Evolutionary conservation across 2,797 vertebrate genomes (phyloP).

Genomic region (Cryptoblepharus egeriae): DNA sequence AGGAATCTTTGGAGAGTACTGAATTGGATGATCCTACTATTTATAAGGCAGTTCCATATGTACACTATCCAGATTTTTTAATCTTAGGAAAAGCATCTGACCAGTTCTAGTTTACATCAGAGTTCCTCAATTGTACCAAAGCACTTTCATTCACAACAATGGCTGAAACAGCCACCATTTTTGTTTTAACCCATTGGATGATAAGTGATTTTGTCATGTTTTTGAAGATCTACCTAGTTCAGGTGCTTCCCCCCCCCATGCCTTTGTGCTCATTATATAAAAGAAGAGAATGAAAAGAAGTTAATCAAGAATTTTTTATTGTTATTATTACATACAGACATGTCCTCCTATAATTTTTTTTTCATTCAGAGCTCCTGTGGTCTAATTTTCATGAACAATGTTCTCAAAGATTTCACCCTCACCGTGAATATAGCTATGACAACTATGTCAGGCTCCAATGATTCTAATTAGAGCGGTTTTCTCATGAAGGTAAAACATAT

Average conservation of each 20-base stretch:
- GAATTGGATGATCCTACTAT: no score
- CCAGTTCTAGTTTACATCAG: slow-evolving; percentile 57
- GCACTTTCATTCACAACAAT: slow-evolving; percentile 49
- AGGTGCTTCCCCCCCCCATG: rapidly evolving
- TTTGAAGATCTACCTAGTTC: neutral
- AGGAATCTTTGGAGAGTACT: no score
- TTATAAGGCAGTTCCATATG: no score
- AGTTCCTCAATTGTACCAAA: slow-evolving; percentile 60
- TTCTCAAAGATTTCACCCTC: slow-evolving; percentile 72
- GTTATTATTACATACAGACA: slow-evolving; percentile 33
- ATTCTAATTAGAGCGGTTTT: slow-evolving; percentile 80
- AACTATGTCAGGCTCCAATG: slow-evolving; percentile 73
- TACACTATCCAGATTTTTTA: slow-evolving; percentile 33
- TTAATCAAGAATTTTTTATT: neutral
- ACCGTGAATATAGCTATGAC: slow-evolving; percentile 68
- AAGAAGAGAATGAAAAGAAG: neutral
- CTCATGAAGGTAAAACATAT: slow-evolving; percentile 65
- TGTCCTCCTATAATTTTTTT: slow-evolving; percentile 42
- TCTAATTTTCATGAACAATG: slow-evolving; percentile 67
- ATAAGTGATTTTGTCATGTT: neutral
- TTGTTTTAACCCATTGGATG: slow-evolving; percentile 17
- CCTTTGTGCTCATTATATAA: slow-evolving; percentile 8
- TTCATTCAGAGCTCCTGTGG: slow-evolving; percentile 50
- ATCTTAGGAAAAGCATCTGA: slow-evolving; percentile 58
- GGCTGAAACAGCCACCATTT: slow-evolving; percentile 3